A percentile compares a stretch with the other conserved stretches of the same genome.
Evolutionary conservation across 1,140 invertebrate genomes (phyloP).

Genomic region (Tyrophagus putrescentiae): DNA sequence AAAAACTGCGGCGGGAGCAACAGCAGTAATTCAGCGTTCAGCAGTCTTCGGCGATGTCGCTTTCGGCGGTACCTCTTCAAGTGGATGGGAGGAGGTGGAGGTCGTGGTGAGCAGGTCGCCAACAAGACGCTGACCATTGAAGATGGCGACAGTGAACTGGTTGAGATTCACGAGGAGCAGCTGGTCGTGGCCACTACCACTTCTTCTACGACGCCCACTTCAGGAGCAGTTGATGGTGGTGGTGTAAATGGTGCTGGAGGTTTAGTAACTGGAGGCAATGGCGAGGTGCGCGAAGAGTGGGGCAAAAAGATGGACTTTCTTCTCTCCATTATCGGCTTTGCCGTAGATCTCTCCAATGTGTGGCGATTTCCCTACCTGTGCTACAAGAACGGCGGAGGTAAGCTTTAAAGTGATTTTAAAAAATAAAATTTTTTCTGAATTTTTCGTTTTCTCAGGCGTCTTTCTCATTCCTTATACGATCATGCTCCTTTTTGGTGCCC

Average conservation of each 20-base stretch:
- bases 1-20: too few species aligned
- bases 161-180: background rate
- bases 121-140: background rate
- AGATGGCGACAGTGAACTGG: background rate
- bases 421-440: background rate
- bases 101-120: background rate
- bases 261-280: too few species aligned
- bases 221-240: background rate
- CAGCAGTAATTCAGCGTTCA: background rate
- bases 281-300: slow-evolving; percentile 35
- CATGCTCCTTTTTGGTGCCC: slow-evolving; percentile 41
- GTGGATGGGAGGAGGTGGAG: background rate
- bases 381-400: slow-evolving; percentile 61
- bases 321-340: slow-evolving; percentile 68
- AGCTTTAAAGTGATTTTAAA: background rate
- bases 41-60: background rate
- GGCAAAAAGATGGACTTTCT: slow-evolving; percentile 73
- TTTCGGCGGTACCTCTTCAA: background rate
- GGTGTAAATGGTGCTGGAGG: slow-evolving; percentile 6
- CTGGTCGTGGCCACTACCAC: background rate
- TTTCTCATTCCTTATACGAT: slow-evolving; percentile 44
- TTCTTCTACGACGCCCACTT: background rate
- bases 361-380: slow-evolving; percentile 67
- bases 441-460: slow-evolving; percentile 36
- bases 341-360: slow-evolving; percentile 65